Conservation (phyloP, 2,797 vertebrate species). For the Catharus ustulatus region DNA sequence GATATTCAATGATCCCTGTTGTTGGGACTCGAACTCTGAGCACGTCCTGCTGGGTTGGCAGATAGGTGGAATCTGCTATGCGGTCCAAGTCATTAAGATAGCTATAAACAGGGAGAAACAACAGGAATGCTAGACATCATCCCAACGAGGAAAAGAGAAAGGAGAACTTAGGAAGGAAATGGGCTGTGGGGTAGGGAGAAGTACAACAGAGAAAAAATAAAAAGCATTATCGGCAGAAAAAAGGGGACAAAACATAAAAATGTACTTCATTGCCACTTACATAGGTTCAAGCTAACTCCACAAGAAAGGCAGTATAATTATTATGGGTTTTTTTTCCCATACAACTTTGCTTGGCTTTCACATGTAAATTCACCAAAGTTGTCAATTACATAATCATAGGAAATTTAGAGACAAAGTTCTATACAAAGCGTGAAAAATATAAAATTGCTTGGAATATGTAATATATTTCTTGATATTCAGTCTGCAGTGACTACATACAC, state of each 20-base stretch:
- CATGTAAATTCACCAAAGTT: neutral
- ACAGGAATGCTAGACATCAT: slow-evolving; percentile 55
- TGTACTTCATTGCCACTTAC: neutral
- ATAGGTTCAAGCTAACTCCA: neutral
- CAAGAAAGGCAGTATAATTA: neutral
- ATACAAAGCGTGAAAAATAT: neutral
- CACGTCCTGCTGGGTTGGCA: slow-evolving; percentile 84
- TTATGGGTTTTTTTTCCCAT: accelerated
- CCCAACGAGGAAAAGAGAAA: slow-evolving; percentile 2
- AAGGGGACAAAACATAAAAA: neutral
- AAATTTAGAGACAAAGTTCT: neutral
- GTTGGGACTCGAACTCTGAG: slow-evolving; percentile 85
- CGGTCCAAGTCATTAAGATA: slow-evolving; percentile 85
- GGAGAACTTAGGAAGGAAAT: neutral
- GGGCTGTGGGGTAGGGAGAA: neutral
- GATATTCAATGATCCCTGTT: slow-evolving; percentile 85
- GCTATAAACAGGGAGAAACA: slow-evolving; percentile 74
- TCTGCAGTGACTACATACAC: neutral
- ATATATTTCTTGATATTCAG: neutral
- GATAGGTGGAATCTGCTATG: slow-evolving; percentile 79
- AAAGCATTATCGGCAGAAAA: neutral
- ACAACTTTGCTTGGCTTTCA: neutral
- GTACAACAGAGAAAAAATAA: slow-evolving; percentile 20
- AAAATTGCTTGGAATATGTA: neutral
- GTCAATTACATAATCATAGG: neutral